phyloP scores from a whole-genome alignment of 2,888 invertebrate genomes.

The Thereva nobilitata region DNA sequence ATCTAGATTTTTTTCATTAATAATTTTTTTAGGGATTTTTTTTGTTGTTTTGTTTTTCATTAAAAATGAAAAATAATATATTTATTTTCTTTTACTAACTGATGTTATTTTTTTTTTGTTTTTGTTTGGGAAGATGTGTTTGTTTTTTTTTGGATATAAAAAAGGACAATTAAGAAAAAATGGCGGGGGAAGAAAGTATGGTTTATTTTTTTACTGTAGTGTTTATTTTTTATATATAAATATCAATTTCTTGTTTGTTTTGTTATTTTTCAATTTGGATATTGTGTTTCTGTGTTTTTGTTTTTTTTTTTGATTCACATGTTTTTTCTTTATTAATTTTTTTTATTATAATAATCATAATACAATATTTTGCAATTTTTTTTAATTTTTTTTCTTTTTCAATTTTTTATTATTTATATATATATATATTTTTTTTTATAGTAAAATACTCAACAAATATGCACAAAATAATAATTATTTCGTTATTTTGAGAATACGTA shows the following conservation, averaged over 20 bases:
- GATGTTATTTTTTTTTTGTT: too few relatives aligned
- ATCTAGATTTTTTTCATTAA: slow-evolving; percentile 8
- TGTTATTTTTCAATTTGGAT: too few relatives aligned
- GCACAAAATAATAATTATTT: slow-evolving; percentile 17
- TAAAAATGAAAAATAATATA: neutral
- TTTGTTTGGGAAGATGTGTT: too few relatives aligned
- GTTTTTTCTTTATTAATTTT: neutral
- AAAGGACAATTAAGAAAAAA: too few relatives aligned
- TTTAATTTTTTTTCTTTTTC: slow-evolving; percentile 21
- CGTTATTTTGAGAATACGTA: slow-evolving; percentile 16
- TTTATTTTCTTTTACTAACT: too few relatives aligned
- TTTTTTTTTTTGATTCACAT: too few relatives aligned
- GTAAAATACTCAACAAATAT: slow-evolving; percentile 37
- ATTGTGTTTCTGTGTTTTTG: too few relatives aligned
- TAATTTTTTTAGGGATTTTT: slow-evolving; percentile 7
- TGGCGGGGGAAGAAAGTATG: too few relatives aligned
- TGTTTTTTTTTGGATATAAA: too few relatives aligned
- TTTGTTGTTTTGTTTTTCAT: slow-evolving; percentile 1
- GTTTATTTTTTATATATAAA: too few relatives aligned
- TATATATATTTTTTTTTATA: slow-evolving; percentile 24
- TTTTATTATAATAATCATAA: slow-evolving; percentile 27
- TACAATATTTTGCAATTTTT: slow-evolving; percentile 19
- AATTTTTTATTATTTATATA: slow-evolving; percentile 6
- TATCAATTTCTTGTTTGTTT: too few relatives aligned
- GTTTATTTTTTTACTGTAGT: too few relatives aligned